A percentile compares a stretch with the other conserved stretches of the same genome.
phyloP scores from a whole-genome alignment of 1,140 invertebrate species.

The Carcinoscorpius rotundicauda region DNA sequence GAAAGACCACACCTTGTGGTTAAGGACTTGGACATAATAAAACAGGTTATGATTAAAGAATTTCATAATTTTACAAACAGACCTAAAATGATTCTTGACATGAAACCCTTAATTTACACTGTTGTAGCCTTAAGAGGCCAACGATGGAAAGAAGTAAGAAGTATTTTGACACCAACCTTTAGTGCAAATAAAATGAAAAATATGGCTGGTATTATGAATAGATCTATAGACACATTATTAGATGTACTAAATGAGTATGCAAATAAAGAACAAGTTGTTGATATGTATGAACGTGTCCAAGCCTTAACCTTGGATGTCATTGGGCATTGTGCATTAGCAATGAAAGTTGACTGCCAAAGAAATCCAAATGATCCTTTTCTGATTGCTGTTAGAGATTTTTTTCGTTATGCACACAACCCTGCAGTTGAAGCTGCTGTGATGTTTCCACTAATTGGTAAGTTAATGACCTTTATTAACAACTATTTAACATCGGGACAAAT shows the following conservation, averaged over 20 bases:
- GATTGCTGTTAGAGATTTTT: conserved; percentile 33
- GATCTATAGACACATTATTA: conserved; percentile 25
- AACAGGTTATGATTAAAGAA: conserved; percentile 26
- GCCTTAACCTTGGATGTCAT: conserved; percentile 41
- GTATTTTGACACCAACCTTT: conserved; percentile 40
- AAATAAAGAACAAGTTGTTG: conserved; percentile 23
- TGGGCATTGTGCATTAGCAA: conserved; percentile 37
- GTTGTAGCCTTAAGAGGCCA: conserved; percentile 28
- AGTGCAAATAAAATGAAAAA: conserved; percentile 39
- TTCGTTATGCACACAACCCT: conserved; percentile 28
- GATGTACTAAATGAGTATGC: conserved; percentile 22
- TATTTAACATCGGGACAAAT: conserved; percentile 29
- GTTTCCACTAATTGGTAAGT: conserved; percentile 27
- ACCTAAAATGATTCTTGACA: conserved; percentile 26
- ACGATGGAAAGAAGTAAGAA: conserved; percentile 40
- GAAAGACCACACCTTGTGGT: conserved; percentile 28
- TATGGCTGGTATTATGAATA: conserved; percentile 31
- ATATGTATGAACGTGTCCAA: conserved; percentile 31
- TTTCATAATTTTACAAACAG: conserved; percentile 30
- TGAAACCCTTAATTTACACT: conserved; percentile 28
- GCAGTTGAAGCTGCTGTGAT: conserved; percentile 28
- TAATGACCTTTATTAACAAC: conserved; percentile 27
- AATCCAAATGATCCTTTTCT: conserved; percentile 34
- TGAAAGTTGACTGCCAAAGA: conserved; percentile 36
- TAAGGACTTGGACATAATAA: conserved; percentile 29